Evolutionary conservation across 2,888 invertebrate genomes (phyloP).

Genomic region (Ceramica pisi): DNA sequence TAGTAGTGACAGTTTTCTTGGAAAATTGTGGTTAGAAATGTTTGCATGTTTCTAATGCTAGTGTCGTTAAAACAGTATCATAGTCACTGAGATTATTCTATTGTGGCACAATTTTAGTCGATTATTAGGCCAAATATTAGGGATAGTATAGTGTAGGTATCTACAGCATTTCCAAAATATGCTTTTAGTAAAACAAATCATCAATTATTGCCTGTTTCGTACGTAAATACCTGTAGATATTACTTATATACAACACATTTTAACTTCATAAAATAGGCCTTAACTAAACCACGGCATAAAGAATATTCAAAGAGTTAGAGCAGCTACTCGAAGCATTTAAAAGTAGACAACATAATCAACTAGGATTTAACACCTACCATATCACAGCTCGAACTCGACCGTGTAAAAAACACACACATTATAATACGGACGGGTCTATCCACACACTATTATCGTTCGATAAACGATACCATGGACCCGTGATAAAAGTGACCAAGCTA

Average conservation of each 20-base stretch:
- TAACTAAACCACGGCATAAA: background rate
- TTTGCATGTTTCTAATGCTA: background rate
- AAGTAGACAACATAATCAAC: constrained; percentile 47
- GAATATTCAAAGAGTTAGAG: constrained; percentile 1
- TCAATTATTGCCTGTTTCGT: background rate
- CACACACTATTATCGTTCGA: constrained; percentile 79
- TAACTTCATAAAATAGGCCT: background rate
- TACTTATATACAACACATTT: background rate
- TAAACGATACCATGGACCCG: constrained; percentile 85
- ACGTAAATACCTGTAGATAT: no score
- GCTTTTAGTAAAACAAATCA: background rate
- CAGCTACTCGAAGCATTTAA: constrained; percentile 22
- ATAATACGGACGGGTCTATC: constrained; percentile 67
- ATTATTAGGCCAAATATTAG: no score
- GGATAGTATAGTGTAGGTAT: no score
- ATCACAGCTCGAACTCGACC: constrained; percentile 20
- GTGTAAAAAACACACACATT: constrained; percentile 36
- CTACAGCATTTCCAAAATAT: background rate
- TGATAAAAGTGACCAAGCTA: constrained; percentile 90
- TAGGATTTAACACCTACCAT: constrained; percentile 38
- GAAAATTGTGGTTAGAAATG: background rate
- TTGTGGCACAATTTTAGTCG: background rate
- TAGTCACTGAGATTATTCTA: background rate
- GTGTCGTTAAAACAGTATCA: background rate
- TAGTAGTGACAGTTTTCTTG: background rate